Conservation (phyloP, 2,113 vertebrate species). For the Gymnorhina tibicen region DNA sequence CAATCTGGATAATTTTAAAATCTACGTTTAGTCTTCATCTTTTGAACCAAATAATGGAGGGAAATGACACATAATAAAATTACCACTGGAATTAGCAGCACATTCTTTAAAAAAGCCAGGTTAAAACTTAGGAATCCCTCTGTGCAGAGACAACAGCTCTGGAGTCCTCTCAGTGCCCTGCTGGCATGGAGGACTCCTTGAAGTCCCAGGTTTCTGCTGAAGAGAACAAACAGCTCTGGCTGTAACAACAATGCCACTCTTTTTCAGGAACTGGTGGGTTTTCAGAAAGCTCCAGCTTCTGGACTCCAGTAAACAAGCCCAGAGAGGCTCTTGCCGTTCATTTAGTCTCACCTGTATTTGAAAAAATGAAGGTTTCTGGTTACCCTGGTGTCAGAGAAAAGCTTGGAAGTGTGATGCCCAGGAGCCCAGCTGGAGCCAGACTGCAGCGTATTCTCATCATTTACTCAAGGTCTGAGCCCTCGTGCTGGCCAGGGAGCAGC, state of each 20-base stretch:
- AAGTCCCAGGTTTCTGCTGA: background rate
- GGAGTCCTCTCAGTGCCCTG: accelerated
- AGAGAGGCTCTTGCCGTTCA: background rate
- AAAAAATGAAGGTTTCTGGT: background rate
- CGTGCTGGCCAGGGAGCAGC: background rate
- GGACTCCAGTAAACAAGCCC: background rate
- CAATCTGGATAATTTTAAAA: conserved; percentile 16
- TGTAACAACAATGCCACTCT: background rate
- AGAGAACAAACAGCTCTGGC: background rate
- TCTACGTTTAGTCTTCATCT: conserved; percentile 43
- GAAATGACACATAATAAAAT: conserved; percentile 35
- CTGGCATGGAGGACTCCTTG: background rate
- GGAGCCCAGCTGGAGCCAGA: background rate
- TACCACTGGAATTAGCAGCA: conserved; percentile 54
- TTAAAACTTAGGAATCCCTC: background rate
- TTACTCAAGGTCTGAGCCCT: background rate
- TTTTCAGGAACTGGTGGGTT: background rate
- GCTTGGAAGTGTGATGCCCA: background rate
- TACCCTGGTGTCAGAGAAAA: background rate
- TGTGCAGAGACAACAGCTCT: background rate
- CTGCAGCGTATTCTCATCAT: background rate
- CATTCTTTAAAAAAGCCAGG: background rate
- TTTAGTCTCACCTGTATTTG: background rate
- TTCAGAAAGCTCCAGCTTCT: background rate
- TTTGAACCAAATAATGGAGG: conserved; percentile 53